These are phyloP conservation scores for Tupaia chinensis DNA, from an alignment of 2,113 vertebrate species.

Conservation along the genomic window DNA sequence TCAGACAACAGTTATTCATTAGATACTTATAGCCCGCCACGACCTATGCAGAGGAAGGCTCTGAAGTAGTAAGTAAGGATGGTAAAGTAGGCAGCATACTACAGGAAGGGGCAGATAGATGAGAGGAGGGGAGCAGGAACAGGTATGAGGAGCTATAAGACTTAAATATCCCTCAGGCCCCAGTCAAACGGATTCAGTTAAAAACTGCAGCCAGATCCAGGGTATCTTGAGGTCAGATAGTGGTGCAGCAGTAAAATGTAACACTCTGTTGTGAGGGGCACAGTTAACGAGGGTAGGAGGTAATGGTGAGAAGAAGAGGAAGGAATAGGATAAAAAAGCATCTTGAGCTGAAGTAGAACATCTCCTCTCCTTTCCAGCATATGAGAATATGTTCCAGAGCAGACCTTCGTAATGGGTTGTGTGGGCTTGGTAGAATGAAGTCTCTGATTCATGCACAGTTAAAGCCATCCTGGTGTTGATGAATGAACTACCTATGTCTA, in stretches of 20 bases:
- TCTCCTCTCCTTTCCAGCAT: neutral
- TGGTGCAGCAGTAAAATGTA: no score
- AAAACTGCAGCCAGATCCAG: neutral
- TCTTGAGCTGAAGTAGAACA: neutral
- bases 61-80: neutral
- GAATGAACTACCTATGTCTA: no score
- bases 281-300: neutral
- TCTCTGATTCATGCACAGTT: neutral
- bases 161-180: neutral
- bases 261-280: neutral
- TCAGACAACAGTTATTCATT: neutral
- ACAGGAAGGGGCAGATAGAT: neutral
- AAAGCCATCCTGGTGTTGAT: neutral
- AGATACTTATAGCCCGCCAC: neutral
- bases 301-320: neutral
- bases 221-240: neutral
- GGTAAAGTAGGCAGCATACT: neutral
- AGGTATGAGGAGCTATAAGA: neutral
- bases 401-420: neutral
- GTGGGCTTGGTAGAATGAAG: neutral
- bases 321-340: neutral
- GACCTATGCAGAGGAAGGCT: neutral
- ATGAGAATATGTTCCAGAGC: rapidly evolving
- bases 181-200: neutral
- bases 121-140: neutral